A percentile compares a stretch with the other conserved stretches of the same genome.
These are phyloP conservation scores for Ceratina australensis DNA, from an alignment of 1,140 invertebrate genomes.

Conservation along the genomic window DNA sequence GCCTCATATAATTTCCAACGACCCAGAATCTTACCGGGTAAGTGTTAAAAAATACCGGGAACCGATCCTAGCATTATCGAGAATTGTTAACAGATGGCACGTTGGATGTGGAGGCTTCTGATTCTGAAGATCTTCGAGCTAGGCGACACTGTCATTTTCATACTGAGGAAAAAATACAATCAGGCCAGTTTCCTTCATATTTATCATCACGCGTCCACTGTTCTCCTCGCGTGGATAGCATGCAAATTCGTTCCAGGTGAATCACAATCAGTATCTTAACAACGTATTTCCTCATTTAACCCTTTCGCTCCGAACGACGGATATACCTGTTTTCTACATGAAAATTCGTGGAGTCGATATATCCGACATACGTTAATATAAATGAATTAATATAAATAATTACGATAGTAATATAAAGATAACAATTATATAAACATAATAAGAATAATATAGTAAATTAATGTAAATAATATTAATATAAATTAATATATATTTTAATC, in stretches of 20 bases:
- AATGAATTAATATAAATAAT: no score
- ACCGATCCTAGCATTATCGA: background rate
- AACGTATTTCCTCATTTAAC: no score
- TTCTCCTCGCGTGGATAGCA: conserved; percentile 85
- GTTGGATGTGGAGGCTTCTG: conserved; percentile 78
- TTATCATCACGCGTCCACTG: conserved; percentile 86
- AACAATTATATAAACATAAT: no score
- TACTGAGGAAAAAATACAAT: conserved; percentile 85
- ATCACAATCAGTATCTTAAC: background rate
- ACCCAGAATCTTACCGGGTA: conserved; percentile 72
- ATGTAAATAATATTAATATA: no score
- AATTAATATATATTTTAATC: no score
- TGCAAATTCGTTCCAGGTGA: conserved; percentile 84
- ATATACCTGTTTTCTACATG: no score
- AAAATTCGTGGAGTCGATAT: no score
- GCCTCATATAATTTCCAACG: conserved; percentile 68
- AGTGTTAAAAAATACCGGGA: conserved; percentile 45
- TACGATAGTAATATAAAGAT: no score
- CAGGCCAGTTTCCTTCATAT: conserved; percentile 87
- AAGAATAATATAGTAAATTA: no score
- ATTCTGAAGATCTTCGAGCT: conserved; percentile 78
- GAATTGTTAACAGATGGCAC: conserved; percentile 62
- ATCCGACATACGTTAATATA: no score
- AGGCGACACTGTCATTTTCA: conserved; percentile 83
- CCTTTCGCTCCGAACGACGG: no score